These are phyloP conservation scores for Thalassophryne amazonica DNA, from an alignment of 2,797 vertebrate species.

Conservation along the genomic window DNA sequence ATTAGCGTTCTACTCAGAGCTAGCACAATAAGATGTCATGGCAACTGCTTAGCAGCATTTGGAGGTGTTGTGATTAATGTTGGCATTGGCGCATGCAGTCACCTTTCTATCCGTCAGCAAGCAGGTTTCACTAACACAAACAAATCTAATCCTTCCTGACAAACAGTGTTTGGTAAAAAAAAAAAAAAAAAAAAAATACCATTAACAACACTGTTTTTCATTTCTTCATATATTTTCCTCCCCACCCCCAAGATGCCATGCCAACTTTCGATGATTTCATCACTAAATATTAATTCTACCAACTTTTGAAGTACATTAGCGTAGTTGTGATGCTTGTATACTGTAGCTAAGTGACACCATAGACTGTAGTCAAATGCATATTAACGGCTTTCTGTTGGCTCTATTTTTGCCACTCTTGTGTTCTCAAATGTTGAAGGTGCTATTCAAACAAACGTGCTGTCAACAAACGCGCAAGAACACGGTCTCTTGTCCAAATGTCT, in stretches of 20 bases:
- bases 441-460: slow-evolving; percentile 67
- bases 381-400: slow-evolving; percentile 71
- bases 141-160: slow-evolving; percentile 48
- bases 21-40: slow-evolving; percentile 83
- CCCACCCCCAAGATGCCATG: slow-evolving; percentile 82
- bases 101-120: slow-evolving; percentile 62
- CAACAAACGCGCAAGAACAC: slow-evolving; percentile 54
- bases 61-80: slow-evolving; percentile 60
- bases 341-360: slow-evolving; percentile 60
- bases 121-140: slow-evolving; percentile 45
- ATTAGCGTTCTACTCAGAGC: slow-evolving; percentile 78
- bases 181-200: no score
- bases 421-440: slow-evolving; percentile 62
- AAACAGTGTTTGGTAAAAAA: slow-evolving; percentile 59
- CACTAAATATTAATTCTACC: slow-evolving; percentile 64
- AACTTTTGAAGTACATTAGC: slow-evolving; percentile 58
- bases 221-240: slow-evolving; percentile 28
- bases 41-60: slow-evolving; percentile 76
- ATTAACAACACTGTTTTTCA: slow-evolving; percentile 42
- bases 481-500: slow-evolving; percentile 46
- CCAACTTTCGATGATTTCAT: slow-evolving; percentile 76
- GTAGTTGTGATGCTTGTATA: slow-evolving; percentile 76
- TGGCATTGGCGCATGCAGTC: slow-evolving; percentile 63
- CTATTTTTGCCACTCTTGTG: slow-evolving; percentile 58
- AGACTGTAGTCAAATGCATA: slow-evolving; percentile 67